Conservation (phyloP, 92 coral and sea anemone species). For the Montipora capitata region DNA sequence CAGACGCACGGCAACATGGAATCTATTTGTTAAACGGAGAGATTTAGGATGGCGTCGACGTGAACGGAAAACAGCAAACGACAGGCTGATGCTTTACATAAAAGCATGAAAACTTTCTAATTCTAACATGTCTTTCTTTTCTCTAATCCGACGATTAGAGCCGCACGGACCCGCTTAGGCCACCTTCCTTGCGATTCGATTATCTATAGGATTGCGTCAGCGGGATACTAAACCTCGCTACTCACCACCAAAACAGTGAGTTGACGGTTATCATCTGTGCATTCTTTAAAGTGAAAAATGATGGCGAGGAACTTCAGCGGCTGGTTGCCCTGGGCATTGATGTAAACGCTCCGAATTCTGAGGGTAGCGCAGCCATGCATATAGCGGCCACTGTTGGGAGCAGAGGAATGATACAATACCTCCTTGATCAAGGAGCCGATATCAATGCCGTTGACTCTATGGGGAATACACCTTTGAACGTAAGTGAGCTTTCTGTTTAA, state of each 20-base stretch:
- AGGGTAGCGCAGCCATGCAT: conserved; percentile 89
- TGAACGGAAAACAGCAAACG: no score
- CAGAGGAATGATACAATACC: conserved; percentile 89
- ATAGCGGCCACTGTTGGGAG: conserved; percentile 87
- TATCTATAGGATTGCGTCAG: no score
- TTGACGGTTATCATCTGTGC: background rate
- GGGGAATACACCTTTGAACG: conserved; percentile 94
- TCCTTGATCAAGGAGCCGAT: conserved; percentile 88
- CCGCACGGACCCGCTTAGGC: no score
- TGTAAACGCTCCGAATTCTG: conserved; percentile 78
- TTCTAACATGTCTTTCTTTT: no score
- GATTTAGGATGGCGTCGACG: no score
- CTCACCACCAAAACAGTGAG: background rate
- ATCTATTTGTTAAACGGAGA: no score
- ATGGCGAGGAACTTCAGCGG: conserved; percentile 87
- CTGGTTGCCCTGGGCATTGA: conserved; percentile 87
- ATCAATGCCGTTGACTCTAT: conserved; percentile 89
- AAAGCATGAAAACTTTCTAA: no score
- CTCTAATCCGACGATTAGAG: no score
- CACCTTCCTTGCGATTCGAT: no score
- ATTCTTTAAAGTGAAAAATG: conserved; percentile 74
- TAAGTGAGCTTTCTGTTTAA: conserved; percentile 49
- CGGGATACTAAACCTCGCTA: no score
- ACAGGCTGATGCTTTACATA: no score
- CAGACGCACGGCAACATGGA: no score